Evolutionary conservation across 2,888 invertebrate genomes (phyloP).

Genomic region (Apodemia duryi): DNA sequence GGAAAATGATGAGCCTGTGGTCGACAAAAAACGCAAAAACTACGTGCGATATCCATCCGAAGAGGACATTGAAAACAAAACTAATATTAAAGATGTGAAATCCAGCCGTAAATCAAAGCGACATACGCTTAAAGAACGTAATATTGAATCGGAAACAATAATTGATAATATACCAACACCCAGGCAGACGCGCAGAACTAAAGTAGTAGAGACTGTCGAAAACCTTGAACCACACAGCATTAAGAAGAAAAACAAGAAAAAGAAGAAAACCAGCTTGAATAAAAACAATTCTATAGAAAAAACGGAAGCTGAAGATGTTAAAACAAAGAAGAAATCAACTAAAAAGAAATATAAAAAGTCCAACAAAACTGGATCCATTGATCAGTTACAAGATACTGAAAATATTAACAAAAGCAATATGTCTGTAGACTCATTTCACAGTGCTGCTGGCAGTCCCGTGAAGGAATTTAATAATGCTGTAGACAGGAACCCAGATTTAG

Average conservation of each 20-base stretch:
- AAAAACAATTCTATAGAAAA: conserved; percentile 38
- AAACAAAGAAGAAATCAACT: conserved; percentile 40
- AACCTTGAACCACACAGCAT: background rate
- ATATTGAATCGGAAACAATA: conserved; percentile 25
- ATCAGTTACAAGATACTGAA: conserved; percentile 28
- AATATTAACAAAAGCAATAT: conserved; percentile 39
- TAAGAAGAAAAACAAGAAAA: conserved; percentile 19
- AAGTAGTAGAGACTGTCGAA: conserved; percentile 21
- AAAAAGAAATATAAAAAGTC: conserved; percentile 47
- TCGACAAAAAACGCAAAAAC: conserved; percentile 47
- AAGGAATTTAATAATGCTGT: conserved; percentile 14
- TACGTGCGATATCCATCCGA: conserved; percentile 58
- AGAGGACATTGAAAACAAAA: conserved; percentile 34
- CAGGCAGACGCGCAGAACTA: conserved; percentile 46
- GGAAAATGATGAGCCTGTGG: conserved; percentile 40
- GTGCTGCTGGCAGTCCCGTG: conserved; percentile 60
- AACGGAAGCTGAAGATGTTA: conserved; percentile 36
- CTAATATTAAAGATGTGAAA: conserved; percentile 24
- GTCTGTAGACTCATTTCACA: conserved; percentile 60
- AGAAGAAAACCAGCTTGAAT: conserved; percentile 25
- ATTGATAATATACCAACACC: conserved; percentile 31
- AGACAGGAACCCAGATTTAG: background rate
- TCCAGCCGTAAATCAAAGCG: conserved; percentile 36
- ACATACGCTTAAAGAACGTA: conserved; percentile 43
- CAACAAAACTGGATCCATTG: conserved; percentile 33